Percentiles rank a stretch among this genome's conserved stretches.
phyloP scores from a whole-genome alignment of 2,797 vertebrate species.

The Numenius phaeopus region DNA sequence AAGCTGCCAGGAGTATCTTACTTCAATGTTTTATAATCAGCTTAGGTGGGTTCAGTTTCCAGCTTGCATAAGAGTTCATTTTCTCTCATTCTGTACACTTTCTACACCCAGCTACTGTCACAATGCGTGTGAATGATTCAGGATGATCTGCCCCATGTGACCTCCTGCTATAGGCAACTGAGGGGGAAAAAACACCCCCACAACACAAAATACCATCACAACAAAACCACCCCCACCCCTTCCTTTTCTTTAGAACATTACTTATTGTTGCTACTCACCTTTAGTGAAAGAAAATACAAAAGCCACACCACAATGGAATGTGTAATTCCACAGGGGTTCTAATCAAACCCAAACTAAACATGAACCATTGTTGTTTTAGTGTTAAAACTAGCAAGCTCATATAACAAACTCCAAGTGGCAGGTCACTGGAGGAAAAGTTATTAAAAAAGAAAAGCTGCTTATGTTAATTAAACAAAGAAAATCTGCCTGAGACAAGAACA shows the following conservation, averaged over 20 bases:
- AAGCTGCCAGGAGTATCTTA: background rate
- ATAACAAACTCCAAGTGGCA: background rate
- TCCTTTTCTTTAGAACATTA: background rate
- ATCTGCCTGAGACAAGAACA: background rate
- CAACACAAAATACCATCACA: background rate
- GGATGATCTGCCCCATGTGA: background rate
- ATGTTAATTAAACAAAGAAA: conserved; percentile 52
- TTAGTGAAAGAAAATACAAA: background rate
- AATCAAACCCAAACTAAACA: background rate
- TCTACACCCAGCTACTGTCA: background rate
- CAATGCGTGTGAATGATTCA: fast-evolving
- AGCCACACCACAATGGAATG: background rate
- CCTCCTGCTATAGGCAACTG: background rate
- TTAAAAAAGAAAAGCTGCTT: conserved; percentile 43
- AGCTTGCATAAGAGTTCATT: background rate
- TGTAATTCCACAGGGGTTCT: background rate
- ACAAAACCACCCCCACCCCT: background rate
- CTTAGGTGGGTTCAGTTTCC: background rate
- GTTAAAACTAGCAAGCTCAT: background rate
- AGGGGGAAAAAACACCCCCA: background rate
- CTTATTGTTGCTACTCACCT: background rate
- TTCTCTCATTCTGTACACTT: background rate
- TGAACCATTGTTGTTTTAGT: background rate
- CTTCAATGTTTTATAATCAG: background rate
- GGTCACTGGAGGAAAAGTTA: conserved; percentile 1